These are phyloP conservation scores for Eulithis prunata DNA, from an alignment of 2,888 invertebrate species.

Conservation along the genomic window DNA sequence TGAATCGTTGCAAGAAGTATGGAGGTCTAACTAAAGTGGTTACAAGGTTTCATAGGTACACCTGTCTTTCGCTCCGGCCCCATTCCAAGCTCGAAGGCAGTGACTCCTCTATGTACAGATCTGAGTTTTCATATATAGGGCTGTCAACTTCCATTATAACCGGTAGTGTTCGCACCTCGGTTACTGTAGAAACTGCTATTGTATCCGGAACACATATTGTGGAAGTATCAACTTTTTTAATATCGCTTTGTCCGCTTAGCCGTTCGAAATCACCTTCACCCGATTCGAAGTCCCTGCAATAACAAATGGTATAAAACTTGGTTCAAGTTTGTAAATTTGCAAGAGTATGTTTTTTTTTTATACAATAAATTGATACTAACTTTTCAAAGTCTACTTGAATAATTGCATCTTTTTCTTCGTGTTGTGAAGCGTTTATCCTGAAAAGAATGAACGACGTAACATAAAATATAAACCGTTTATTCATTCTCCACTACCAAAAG, in stretches of 20 bases:
- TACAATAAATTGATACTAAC: conserved; percentile 58
- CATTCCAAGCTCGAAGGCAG: conserved; percentile 92
- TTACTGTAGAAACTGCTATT: conserved; percentile 81
- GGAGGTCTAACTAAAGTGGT: conserved; percentile 36
- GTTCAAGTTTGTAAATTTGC: not conserved
- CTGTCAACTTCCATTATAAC: conserved; percentile 60
- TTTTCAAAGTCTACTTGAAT: conserved; percentile 76
- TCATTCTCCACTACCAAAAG: no score
- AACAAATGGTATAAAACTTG: not conserved
- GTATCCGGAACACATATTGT: conserved; percentile 76
- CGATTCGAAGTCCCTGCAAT: conserved; percentile 89
- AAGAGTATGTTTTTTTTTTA: no score
- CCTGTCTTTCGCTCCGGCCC: conserved; percentile 82
- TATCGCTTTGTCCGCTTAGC: conserved; percentile 85
- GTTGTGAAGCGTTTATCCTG: conserved; percentile 64
- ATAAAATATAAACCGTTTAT: not conserved
- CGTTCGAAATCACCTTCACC: conserved; percentile 94
- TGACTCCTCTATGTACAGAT: conserved; percentile 95
- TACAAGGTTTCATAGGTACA: conserved; percentile 59
- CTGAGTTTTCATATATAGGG: conserved; percentile 85
- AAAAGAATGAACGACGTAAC: conserved; percentile 35
- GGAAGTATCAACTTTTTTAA: conserved; percentile 69
- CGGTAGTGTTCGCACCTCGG: conserved; percentile 82
- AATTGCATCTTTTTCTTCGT: conserved; percentile 66
- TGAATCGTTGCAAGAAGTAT: conserved; percentile 1